Evolutionary conservation across 2,888 invertebrate species (phyloP), one percentile per base, ranked within the genome.

Genomic region (Lasioglossum calceatum): DNA sequence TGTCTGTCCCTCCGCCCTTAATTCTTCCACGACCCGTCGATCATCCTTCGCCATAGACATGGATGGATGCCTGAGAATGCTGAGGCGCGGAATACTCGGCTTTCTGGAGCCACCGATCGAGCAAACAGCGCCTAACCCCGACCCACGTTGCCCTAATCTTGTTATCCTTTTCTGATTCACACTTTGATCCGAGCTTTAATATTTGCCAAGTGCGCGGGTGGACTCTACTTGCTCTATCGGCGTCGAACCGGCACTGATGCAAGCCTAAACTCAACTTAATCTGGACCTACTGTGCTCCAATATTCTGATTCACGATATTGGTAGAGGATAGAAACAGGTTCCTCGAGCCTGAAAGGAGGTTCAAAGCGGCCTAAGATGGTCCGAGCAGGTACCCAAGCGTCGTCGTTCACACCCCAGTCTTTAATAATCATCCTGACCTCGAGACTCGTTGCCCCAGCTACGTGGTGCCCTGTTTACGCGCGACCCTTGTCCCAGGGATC

Each of bases 381-480:
- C 32, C 61, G 61, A 64, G 61, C 16, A 32, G 61, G 27, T 32
- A 64, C 16, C 7, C 3, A 19, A 32, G 36, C 47, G 47, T 50
- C 32, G 19, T 19, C 50, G 36, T 50, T 19, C 32, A 16, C 61
- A 64, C 14, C 32, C 44, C 32, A 50, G 36, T 50, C 73, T 47
- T 73, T 32, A 50, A 32, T 44, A 73, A 50, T 73, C 79, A 79
- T 50, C 50, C 36, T 79, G 74, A 75, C 83, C 87, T 77, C 74
- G 85, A 90, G 82, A 89, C 83, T 89, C 90, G 87, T 90, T 90
- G 84, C 87, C 88, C 75, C 80, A 90, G 90, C 88, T 87, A 87
- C 90, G 74, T 80, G 64, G 88, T 84, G 77, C 85, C 86, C 81
- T 87, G 90, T 90, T 90, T 90, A 89, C 87, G 90, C 85, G 89